A percentile compares a stretch with the other conserved stretches of the same genome.
Conservation (phyloP, 2,113 vertebrate genomes). For the Axis porcinus region DNA sequence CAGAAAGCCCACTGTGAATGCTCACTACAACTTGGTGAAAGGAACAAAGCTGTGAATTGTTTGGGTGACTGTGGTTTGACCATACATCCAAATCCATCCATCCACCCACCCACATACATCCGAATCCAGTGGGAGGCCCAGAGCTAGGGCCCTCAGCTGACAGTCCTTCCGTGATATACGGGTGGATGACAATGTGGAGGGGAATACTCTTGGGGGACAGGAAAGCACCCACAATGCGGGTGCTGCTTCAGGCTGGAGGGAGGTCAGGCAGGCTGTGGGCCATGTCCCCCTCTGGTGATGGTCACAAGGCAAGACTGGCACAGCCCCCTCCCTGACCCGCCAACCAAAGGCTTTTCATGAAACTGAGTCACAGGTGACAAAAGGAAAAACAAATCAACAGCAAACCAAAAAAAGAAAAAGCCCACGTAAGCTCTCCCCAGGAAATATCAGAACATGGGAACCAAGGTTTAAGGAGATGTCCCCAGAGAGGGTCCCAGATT, state of each 20-base stretch:
- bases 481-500: neutral
- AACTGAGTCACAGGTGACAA: neutral
- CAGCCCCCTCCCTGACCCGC: too few relatives aligned
- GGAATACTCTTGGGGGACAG: neutral
- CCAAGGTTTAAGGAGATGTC: neutral
- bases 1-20: neutral
- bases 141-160: neutral
- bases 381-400: neutral
- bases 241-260: neutral
- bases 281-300: too few relatives aligned
- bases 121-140: neutral
- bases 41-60: neutral
- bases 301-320: neutral
- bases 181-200: neutral
- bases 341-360: neutral
- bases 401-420: accelerated
- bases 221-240: accelerated
- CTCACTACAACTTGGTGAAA: neutral
- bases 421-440: neutral
- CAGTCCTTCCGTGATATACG: neutral
- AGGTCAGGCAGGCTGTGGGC: accelerated
- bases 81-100: neutral
- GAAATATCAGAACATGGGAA: neutral
- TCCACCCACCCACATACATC: neutral
- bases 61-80: neutral